Conservation (phyloP, 92 coral and sea anemone species). For the Epizoanthus stellaris region DNA sequence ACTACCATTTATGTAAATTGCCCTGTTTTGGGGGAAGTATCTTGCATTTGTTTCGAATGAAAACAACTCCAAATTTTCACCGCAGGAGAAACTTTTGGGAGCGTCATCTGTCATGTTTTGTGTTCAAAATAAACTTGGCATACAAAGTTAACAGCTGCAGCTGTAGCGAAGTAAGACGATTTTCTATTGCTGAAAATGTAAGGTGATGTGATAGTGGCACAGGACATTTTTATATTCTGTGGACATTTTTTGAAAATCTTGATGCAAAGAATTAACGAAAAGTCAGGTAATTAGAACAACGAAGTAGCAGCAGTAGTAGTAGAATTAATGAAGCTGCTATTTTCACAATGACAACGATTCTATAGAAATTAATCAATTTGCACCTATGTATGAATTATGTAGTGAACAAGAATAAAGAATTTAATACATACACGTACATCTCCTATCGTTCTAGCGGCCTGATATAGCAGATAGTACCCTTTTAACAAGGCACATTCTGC, state of each 20-base stretch:
- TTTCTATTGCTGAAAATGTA: not conserved
- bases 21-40: not conserved
- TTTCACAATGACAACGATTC: not conserved
- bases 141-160: not conserved
- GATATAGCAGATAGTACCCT: not conserved
- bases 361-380: conserved; percentile 4
- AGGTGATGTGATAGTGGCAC: not conserved
- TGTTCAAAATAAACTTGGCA: not conserved
- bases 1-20: not conserved
- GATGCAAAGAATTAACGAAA: not conserved
- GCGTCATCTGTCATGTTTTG: not conserved
- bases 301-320: conserved; percentile 6
- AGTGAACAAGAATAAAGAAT: not conserved
- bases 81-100: not conserved
- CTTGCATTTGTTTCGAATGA: not conserved
- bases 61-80: not conserved
- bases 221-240: not conserved
- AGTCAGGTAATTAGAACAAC: not conserved
- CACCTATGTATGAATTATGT: conserved; percentile 14
- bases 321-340: conserved; percentile 9
- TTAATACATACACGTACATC: too few relatives aligned
- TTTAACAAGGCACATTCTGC: not conserved
- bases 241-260: not conserved
- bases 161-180: not conserved
- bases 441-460: not conserved